phyloP scores from a whole-genome alignment of 53 echinoderm and acorn worm genomes.

The Temnopleurus reevesii region DNA sequence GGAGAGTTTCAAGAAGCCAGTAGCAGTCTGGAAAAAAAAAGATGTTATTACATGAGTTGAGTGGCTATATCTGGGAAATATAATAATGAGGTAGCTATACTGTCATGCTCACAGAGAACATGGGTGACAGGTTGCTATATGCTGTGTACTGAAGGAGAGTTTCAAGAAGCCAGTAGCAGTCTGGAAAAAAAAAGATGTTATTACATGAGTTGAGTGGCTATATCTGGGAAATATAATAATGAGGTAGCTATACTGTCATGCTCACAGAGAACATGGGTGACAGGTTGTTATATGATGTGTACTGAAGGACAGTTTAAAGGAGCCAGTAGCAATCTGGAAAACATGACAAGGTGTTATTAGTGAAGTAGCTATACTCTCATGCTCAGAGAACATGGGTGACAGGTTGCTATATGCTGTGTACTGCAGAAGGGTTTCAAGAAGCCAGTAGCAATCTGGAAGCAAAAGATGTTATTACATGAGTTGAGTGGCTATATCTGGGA shows the following conservation, averaged over 20 bases:
- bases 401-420: conserved; percentile 94
- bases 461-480: too few species aligned
- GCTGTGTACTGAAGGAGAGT: conserved; percentile 94
- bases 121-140: conserved; percentile 82
- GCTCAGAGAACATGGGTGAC: conserved; percentile 81
- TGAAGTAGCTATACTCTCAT: conserved; percentile 61
- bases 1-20: conserved; percentile 85
- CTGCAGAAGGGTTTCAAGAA: conserved; percentile 87
- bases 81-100: conserved; percentile 70
- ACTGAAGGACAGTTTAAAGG: conserved; percentile 81
- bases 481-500: too few species aligned
- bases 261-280: conserved; percentile 76
- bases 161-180: conserved; percentile 96
- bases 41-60: too few species aligned
- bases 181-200: conserved; percentile 59
- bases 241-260: conserved; percentile 58
- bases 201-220: too few species aligned
- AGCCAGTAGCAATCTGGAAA: conserved; percentile 89
- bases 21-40: conserved; percentile 77
- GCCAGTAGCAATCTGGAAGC: conserved; percentile 89
- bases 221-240: too few species aligned
- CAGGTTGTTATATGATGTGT: conserved; percentile 83
- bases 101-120: conserved; percentile 75
- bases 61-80: too few species aligned
- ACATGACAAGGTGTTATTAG: too few species aligned